Evolutionary conservation across 2,113 vertebrate species (phyloP), one percentile per base, ranked within the genome.

Genomic region (Verasper variegatus): DNA sequence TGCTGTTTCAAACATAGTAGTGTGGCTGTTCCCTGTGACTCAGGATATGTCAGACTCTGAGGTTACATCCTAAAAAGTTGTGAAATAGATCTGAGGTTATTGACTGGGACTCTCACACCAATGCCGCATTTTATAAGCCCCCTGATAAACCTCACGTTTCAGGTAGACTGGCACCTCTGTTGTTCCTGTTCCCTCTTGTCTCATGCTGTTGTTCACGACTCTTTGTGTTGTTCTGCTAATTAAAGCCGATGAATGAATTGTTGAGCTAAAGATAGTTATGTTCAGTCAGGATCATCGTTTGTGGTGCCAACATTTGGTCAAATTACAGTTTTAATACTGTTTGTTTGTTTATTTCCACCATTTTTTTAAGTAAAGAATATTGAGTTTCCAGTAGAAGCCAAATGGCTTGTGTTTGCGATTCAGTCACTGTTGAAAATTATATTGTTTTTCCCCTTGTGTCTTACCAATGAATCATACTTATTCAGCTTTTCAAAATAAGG

Each of bases 311-410:
- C n/a, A 78, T 51, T 51, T 70, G 67, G 63, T 71, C 47, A 58
- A 57, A 2, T 26, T 12, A 42, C 10, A 13, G 40, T 42, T 42
- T 40, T 40, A 10, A 40, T 10, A 40, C 11, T 3, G 11, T 42
- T 42, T 42, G 40, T 42, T 42, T 42, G 12, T 42, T 40, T 40
- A 11, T 10, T 12, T 42, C 40, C 2, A 42, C 40, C 40, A 42
- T 3, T 3, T 13, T 13, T 4, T 37, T 37, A 7, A 31, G 69
- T 78, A 45, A 49, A 72, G 57, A 86, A 74, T 81, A 83, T 78
- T 68, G 59, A 35, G 80, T 74, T 80, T 86, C 78, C 60, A 63
- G 76, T 59, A 58, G 68, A 81, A 89, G 81, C 83, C 84, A 86
- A 86, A 86, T 52, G 59, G 61, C 69, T 69, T 60, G 49, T 78